Evolutionary conservation across 2,113 vertebrate genomes (phyloP), one percentile per base, ranked within the genome.

Genomic region (Castor canadensis): DNA sequence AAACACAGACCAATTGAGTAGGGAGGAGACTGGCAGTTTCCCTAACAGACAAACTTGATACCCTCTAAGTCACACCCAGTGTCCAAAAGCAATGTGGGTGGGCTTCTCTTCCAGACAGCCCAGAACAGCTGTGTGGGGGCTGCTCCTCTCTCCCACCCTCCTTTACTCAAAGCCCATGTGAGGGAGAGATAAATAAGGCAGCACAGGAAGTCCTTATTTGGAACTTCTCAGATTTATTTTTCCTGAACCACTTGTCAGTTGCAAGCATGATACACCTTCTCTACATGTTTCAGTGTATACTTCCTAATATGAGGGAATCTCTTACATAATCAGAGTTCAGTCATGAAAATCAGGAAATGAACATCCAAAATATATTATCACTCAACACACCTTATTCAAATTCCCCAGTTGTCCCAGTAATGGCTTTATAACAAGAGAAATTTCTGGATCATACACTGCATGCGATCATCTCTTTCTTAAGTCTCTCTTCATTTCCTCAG

Each of bases 121-220:
- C 60, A 26, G 95, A 97, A 95, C 97, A 97, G 97, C 97, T 98
- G 97, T 96, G 86, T 96, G 96, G 71, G 71, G 96, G 89, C 93
- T 58, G 89, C 40, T 43, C 75, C 56, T 90, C 58, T 81, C 86
- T 77, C 79, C 64, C 93, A 87, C 66, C 75, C 75, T 58, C 87
- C 66, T 95, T 95, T 84, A 9, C 75, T 73, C 32, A 72, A 56
- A 96, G 80, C 47, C 93, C 95, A 95, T 35, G 62, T 96, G 96
- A 91, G 79, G n/a, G 49, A 62, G 58, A 75, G 83, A 96, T 96
- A 97, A 98, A 97, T 96, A 96, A 86, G 83, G 94, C 96, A 93
- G 86, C 76, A 95, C 91, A 95, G 97, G 97, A 98, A 98, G 94
- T 97, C 96, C 97, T 94, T 97, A 96, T 97, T 94, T 97, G 97